phyloP scores from a whole-genome alignment of 2,797 vertebrate genomes.

The Amphiprion clarkii region DNA sequence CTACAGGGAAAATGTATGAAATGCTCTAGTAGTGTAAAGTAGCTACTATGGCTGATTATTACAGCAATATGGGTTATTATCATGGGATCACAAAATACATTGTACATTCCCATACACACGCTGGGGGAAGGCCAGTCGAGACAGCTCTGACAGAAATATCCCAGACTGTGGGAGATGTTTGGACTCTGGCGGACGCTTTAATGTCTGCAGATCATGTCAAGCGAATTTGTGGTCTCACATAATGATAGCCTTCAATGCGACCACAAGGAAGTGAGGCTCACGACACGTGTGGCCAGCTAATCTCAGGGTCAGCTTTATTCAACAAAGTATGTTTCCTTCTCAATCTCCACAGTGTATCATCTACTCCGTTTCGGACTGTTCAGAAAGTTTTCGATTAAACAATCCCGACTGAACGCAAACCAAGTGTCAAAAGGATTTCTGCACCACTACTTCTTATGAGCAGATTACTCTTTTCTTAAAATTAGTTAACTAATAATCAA shows the following conservation, averaged over 20 bases:
- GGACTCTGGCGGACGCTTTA: conserved; percentile 78
- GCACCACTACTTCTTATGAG: neutral
- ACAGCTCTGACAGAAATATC: conserved; percentile 73
- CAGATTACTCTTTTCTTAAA: conserved; percentile 21
- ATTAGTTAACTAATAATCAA: too few relatives aligned
- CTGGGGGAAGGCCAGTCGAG: conserved; percentile 13
- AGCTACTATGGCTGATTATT: conserved; percentile 13
- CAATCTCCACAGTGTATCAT: conserved; percentile 11
- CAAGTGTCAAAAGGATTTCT: neutral
- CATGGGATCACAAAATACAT: conserved; percentile 14
- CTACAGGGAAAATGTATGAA: conserved; percentile 5
- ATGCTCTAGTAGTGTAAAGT: neutral
- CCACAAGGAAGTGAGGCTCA: conserved; percentile 77
- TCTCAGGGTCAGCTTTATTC: conserved; percentile 81
- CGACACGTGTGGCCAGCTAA: conserved; percentile 86
- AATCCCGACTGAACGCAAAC: conserved; percentile 10
- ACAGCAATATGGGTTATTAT: neutral
- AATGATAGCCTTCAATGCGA: conserved; percentile 85
- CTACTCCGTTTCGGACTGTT: conserved; percentile 16
- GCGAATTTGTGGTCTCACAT: conserved; percentile 83
- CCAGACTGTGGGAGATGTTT: conserved; percentile 81
- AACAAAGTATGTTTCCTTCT: conserved; percentile 69
- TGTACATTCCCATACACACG: conserved; percentile 20
- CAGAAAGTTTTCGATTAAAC: conserved; percentile 15
- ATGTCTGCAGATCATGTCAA: conserved; percentile 86